Conservation (phyloP, 2,797 vertebrate species). For the Micromesistius poutassou region DNA sequence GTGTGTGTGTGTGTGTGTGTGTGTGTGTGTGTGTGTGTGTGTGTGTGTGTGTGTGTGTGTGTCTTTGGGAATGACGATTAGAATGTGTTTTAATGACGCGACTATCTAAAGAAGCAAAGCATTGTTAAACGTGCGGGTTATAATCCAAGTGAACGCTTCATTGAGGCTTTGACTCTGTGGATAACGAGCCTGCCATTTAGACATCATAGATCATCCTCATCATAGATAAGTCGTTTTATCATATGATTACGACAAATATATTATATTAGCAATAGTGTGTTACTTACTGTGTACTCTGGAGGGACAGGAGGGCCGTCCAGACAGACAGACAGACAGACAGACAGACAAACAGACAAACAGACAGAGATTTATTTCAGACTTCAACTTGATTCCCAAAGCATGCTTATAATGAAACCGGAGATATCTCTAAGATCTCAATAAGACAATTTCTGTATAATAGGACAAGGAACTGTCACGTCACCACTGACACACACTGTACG, state of each 20-base stretch:
- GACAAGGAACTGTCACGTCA: too few relatives aligned
- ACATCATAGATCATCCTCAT: neutral
- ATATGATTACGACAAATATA: too few relatives aligned
- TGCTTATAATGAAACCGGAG: neutral
- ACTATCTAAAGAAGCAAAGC: neutral
- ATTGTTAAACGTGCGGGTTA: neutral
- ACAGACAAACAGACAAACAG: slow-evolving; percentile 20
- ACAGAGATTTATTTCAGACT: neutral
- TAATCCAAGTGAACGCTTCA: neutral
- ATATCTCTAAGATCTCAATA: too few relatives aligned
- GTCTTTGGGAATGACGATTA: too few relatives aligned
- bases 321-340: slow-evolving; percentile 7
- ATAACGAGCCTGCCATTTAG: neutral
- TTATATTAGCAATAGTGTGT: neutral
- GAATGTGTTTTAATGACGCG: too few relatives aligned
- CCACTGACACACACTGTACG: too few relatives aligned
- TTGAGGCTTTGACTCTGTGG: too few relatives aligned
- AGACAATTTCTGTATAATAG: too few relatives aligned
- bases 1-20: neutral
- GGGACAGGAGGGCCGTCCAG: neutral
- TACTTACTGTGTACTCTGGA: slow-evolving; percentile 12
- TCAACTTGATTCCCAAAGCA: neutral
- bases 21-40: neutral
- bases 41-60: neutral
- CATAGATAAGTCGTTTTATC: too few relatives aligned